Percentiles rank a stretch among this genome's conserved stretches.
These are phyloP conservation scores for Ageneiosus marmoratus DNA, from an alignment of 2,113 vertebrate genomes.

Conservation along the genomic window DNA sequence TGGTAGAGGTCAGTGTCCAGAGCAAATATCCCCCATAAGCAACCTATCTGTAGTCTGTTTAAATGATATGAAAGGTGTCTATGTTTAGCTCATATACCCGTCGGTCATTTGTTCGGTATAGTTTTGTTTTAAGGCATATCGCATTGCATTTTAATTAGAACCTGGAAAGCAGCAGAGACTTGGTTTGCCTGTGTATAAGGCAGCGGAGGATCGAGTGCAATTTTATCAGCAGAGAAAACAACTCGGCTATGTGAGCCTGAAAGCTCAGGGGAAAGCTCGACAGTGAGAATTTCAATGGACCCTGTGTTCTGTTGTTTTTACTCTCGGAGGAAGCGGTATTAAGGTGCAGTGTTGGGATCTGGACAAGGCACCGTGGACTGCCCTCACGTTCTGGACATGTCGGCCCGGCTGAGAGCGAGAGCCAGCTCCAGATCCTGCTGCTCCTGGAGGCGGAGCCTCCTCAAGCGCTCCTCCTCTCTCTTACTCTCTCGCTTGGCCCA, in stretches of 20 bases:
- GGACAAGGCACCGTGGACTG: constrained; percentile 5
- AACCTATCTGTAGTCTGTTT: not conserved
- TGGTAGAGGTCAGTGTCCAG: not conserved
- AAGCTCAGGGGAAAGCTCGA: constrained; percentile 11
- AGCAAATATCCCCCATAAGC: not conserved
- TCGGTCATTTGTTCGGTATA: not conserved
- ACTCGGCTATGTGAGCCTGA: not conserved
- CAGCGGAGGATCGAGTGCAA: constrained; percentile 13
- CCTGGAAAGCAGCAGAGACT: not conserved
- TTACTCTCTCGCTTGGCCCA: constrained; percentile 93
- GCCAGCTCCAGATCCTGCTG: constrained; percentile 93
- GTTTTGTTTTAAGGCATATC: constrained; percentile 4
- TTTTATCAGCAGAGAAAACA: constrained; percentile 43
- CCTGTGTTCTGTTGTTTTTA: constrained; percentile 28
- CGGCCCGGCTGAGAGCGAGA: constrained; percentile 91
- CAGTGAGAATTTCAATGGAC: constrained; percentile 13
- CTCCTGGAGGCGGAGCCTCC: constrained; percentile 83
- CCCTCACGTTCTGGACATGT: constrained; percentile 80
- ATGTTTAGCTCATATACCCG: not conserved
- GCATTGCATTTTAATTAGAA: not conserved
- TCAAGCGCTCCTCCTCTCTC: constrained; percentile 84
- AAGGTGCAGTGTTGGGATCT: constrained; percentile 1
- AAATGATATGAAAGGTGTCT: not conserved
- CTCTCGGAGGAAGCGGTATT: constrained; percentile 2
- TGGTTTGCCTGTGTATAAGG: not conserved